These are phyloP conservation scores for Arctia plantaginis DNA, from an alignment of 2,888 invertebrate species.

Conservation along the genomic window DNA sequence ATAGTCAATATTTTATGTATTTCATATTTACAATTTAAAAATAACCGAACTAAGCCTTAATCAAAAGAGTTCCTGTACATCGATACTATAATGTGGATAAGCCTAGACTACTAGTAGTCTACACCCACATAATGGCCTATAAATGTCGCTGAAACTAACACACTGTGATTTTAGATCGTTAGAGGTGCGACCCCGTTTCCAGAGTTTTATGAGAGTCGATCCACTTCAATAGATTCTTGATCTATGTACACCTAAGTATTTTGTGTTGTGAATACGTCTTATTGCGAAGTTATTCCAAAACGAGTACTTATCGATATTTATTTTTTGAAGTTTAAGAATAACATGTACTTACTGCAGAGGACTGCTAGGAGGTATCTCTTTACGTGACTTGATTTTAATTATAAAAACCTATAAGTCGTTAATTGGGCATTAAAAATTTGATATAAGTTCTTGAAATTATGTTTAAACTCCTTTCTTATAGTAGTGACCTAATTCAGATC, in stretches of 20 bases:
- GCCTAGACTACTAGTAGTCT: constrained; percentile 6
- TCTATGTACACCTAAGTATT: constrained; percentile 5
- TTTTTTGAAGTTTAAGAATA: neutral
- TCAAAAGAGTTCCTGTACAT: neutral
- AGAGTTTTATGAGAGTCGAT: constrained; percentile 31
- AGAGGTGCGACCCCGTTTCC: constrained; percentile 37
- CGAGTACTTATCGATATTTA: neutral
- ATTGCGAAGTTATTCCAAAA: constrained; percentile 5
- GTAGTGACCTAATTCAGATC: neutral
- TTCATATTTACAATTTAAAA: neutral
- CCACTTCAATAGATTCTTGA: constrained; percentile 34
- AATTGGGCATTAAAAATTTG: too few relatives aligned
- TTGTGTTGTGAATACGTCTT: constrained; percentile 5
- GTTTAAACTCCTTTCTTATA: neutral
- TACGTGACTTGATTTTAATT: neutral
- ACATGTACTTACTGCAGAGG: neutral
- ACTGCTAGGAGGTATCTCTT: neutral
- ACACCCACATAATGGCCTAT: constrained; percentile 39
- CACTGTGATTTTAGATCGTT: constrained; percentile 52
- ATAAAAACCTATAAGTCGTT: neutral
- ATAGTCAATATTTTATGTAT: neutral
- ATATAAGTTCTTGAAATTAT: too few relatives aligned
- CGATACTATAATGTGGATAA: constrained; percentile 11
- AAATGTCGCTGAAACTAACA: constrained; percentile 49
- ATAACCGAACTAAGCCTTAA: neutral